Evolutionary conservation across 2,888 invertebrate species (phyloP).

Genomic region (Spodoptera littoralis): DNA sequence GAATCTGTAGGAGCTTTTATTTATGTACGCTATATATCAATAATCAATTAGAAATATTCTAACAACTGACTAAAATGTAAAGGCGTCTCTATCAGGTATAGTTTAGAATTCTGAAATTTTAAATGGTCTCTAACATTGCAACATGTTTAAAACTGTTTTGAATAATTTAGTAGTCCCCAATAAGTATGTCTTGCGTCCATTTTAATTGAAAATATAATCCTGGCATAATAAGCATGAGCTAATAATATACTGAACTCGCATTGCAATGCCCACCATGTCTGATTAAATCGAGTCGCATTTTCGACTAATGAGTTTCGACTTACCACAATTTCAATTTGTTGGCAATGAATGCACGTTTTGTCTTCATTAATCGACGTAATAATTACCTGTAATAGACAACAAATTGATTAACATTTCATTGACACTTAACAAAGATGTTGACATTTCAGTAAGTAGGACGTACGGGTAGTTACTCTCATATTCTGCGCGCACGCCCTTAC

Average conservation of each 20-base stretch:
- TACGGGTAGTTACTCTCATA: constrained; percentile 59
- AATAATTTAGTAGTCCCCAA: too few species aligned
- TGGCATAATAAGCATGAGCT: too few species aligned
- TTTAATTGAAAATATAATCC: too few species aligned
- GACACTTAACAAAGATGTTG: constrained; percentile 63
- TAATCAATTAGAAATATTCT: too few species aligned
- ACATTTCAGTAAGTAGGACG: constrained; percentile 77
- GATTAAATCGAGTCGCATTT: constrained; percentile 25
- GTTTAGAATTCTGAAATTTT: too few species aligned
- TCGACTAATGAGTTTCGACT: constrained; percentile 16
- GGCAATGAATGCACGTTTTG: constrained; percentile 15
- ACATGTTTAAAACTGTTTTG: too few species aligned
- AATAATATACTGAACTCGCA: constrained; percentile 4
- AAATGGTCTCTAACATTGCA: too few species aligned
- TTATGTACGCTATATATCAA: too few species aligned
- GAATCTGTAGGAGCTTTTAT: too few species aligned
- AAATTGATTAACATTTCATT: constrained; percentile 66
- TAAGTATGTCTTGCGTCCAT: too few species aligned
- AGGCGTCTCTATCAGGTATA: too few species aligned
- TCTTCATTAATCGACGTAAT: constrained; percentile 26
- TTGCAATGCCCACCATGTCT: constrained; percentile 5
- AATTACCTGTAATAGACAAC: constrained; percentile 78
- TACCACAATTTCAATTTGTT: constrained; percentile 27
- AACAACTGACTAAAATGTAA: too few species aligned
- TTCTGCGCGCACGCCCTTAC: constrained; percentile 76